Base-by-base conservation (phyloP, 92 coral and sea anemone species). In the Isaurus tuberculatus region DNA sequence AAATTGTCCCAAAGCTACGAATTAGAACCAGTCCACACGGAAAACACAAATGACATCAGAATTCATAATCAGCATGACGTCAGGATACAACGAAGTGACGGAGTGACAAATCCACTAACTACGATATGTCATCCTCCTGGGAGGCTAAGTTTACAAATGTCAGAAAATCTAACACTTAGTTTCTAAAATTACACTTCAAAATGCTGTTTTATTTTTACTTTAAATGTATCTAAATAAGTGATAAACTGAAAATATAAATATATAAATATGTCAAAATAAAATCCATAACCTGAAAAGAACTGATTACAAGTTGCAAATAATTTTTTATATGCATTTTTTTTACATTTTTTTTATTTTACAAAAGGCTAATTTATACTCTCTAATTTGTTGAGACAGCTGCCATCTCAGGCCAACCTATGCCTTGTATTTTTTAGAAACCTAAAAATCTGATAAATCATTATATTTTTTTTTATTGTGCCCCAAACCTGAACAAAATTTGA, bases 341-440 rank as follows among this genome's bases (percentile, higher is more conserved):
- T 53, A 53, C 61, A 17, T 53, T 53, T n/a, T 51, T 53, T 53
- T 17, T 53, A 53, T 17, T 53, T 53, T 53, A 49, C 57, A 49
- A 49, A 49, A 49, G 57, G 57, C 44, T 40, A 40, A 40, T 40
- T 40, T 40, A 40, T 13, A 40, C 44, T 40, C 61, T 53, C 4
- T n/a, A 53, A 17, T 53, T 53, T 53, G 61, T 53, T 53, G 61
- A 3, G 61, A 53, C 61, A 53, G 61, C 61, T 53, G 61, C 26
- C 61, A 53, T 53, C 61, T 53, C 61, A 53, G 25, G 61, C 61
- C 61, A 53, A 19, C 61, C 61, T 53, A 53, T 53, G 61, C 61
- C 61, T 53, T 53, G 61, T 53, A 53, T 53, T 53, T 53, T 53
- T 53, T 53, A 53, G 61, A 53, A 53, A 53, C 61, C 61, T 19